A percentile compares a stretch with the other conserved stretches of the same genome.
These are phyloP conservation scores for Pristionchus maxplancki DNA, from an alignment of 2,888 invertebrate species.

Conservation along the genomic window DNA sequence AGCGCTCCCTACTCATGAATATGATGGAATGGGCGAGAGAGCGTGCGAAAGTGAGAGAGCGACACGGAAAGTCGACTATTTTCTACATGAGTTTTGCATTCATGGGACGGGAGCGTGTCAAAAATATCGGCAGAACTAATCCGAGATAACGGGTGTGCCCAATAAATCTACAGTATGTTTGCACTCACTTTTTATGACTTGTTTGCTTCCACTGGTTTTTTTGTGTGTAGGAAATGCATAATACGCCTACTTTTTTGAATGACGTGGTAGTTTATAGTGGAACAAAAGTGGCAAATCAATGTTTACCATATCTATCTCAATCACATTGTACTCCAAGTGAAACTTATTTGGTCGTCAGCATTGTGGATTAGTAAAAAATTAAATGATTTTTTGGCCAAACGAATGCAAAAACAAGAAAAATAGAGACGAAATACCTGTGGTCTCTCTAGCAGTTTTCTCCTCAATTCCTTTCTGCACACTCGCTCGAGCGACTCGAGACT, in stretches of 20 bases:
- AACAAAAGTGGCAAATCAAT: too few relatives aligned
- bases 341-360: neutral
- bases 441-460: slow-evolving; percentile 52
- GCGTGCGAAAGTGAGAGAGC: neutral
- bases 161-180: neutral
- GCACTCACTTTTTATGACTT: neutral
- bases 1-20: slow-evolving; percentile 24
- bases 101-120: neutral
- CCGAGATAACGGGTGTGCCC: too few relatives aligned
- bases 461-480: slow-evolving; percentile 63
- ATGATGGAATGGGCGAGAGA: slow-evolving; percentile 34
- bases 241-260: neutral
- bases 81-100: neutral
- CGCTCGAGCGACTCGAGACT: slow-evolving; percentile 65
- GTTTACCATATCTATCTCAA: neutral
- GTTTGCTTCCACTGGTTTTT: neutral
- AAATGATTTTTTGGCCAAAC: too few relatives aligned
- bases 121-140: neutral
- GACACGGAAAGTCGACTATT: neutral
- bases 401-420: too few relatives aligned
- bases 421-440: neutral
- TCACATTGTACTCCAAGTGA: neutral
- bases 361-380: too few relatives aligned
- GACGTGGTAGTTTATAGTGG: neutral
- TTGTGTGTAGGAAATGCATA: neutral